phyloP scores from a whole-genome alignment of 1,140 invertebrate species.

The Papilio polyxenes region DNA sequence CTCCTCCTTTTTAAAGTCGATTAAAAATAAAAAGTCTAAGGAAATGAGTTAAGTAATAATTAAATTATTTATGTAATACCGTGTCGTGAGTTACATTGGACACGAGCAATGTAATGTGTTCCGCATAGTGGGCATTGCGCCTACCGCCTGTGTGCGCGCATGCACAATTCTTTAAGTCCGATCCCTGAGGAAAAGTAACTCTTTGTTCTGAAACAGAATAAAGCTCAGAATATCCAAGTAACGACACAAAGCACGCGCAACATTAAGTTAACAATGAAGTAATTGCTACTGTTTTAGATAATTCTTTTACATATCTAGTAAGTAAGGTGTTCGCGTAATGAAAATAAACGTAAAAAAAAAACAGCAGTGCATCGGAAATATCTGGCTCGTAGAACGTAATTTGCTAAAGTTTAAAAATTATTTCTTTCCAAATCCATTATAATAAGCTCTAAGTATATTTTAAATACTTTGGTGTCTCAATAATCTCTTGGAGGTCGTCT shows the following conservation, averaged over 20 bases:
- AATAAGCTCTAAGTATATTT: neutral
- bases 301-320: neutral
- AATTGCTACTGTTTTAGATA: neutral
- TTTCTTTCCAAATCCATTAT: neutral
- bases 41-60: neutral
- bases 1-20: neutral
- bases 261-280: neutral
- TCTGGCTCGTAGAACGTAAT: neutral
- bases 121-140: neutral
- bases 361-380: no score
- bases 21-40: neutral
- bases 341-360: neutral
- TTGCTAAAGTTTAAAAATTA: neutral
- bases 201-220: neutral
- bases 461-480: neutral
- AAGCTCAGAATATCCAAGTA: neutral
- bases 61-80: neutral
- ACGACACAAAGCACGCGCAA: neutral
- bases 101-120: neutral
- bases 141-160: neutral
- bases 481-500: neutral
- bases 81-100: slow-evolving; percentile 5
- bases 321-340: neutral
- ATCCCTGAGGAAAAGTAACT: slow-evolving; percentile 14
- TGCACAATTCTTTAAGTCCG: neutral